These are phyloP conservation scores for Lathamus discolor DNA, from an alignment of 2,113 vertebrate species.

Conservation along the genomic window DNA sequence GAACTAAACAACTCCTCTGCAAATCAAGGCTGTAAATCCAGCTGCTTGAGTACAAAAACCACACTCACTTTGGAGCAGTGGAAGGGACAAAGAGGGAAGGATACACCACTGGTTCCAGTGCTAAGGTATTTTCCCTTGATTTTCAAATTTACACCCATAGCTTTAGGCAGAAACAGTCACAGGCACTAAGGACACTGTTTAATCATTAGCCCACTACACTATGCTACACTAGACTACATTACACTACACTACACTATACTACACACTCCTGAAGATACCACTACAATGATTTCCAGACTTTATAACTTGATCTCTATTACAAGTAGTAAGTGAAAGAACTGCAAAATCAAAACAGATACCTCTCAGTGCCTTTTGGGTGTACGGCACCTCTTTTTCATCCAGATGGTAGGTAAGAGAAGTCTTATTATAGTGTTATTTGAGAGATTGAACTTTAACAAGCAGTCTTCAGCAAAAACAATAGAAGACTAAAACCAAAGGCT, in stretches of 20 bases:
- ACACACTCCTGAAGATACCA: neutral
- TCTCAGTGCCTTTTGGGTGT: neutral
- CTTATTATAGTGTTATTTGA: neutral
- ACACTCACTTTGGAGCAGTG: neutral
- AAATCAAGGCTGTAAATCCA: neutral
- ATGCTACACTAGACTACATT: neutral
- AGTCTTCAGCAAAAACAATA: neutral
- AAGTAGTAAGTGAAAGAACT: neutral
- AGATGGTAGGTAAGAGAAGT: neutral
- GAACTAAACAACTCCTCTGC: neutral
- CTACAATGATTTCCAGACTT: neutral
- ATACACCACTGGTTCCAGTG: neutral
- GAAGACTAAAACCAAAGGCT: neutral
- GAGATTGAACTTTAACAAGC: neutral
- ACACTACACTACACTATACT: neutral
- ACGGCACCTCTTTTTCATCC: neutral
- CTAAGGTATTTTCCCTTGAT: neutral
- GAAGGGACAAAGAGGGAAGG: neutral
- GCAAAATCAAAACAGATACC: neutral
- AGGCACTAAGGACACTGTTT: neutral
- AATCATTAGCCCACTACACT: neutral
- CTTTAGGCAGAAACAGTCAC: neutral
- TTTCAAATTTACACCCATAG: neutral
- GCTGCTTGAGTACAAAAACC: neutral
- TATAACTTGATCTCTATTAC: neutral